Base-by-base conservation (phyloP, 2,888 invertebrate species). In the Exephanes ischioxanthus region DNA sequence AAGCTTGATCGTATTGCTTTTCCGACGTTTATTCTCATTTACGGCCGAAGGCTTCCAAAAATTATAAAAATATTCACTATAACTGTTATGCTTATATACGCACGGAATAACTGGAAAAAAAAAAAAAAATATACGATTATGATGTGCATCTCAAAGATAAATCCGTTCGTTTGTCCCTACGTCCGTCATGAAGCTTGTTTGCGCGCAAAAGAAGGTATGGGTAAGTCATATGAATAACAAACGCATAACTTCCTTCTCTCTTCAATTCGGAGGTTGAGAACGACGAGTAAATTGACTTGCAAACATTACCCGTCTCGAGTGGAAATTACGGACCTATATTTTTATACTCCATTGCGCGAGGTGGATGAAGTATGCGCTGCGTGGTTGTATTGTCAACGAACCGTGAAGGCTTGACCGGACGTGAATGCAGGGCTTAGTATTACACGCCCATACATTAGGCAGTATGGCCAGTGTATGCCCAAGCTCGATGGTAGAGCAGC, bases 251-350 rank as follows among this genome's bases (percentile, higher is more conserved):
- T 37, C 37, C 14, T 16, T 51, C 4, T 51, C 51, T 0, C 51
- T 14, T 2, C 51, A 51, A 0, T 51, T 37, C 37, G 37, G n/a
- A 51, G 51, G 51, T n/a, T 51, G 6, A 22, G 22, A 58, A 58
- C 11, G 14, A 58, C 3, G 11, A 7, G 11, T 26, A 61, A 61
- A 55, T 19, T 14, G 14, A 30, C 61, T 14, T 1, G 5, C 14
- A 26, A 30, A 14, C 11, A 22, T 30, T 26, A 26, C 5, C 4
- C 14, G 45, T 45, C 3, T 45, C 45, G 11, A 14, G 45, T 14
- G 45, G 11, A 11, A 33, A 51, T 87, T 84, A 9, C 85, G 61
- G 33, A 61, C 30, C 61, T 33, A 61, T 61, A 61, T 14, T 61
- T 16, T 33, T 7, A n/a, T 5, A 71, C 11, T 11, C 11, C 1